These are phyloP conservation scores for Andrena chrysosceles DNA, from an alignment of 2,888 invertebrate genomes.

Conservation along the genomic window DNA sequence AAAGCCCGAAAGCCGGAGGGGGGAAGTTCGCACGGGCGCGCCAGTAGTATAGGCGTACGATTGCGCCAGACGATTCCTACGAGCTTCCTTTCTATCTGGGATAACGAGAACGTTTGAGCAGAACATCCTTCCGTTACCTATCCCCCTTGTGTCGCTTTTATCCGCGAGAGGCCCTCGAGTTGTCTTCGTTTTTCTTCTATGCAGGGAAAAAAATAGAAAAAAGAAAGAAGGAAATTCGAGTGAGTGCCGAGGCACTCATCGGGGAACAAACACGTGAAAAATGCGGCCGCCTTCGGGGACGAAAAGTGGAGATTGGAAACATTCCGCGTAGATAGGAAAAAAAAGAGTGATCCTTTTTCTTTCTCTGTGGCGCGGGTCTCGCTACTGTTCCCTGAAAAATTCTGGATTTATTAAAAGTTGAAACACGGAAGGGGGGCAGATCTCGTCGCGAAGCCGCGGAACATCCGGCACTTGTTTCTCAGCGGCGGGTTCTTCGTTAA, in stretches of 20 bases:
- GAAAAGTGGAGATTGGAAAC: slow-evolving; percentile 11
- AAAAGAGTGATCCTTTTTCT: slow-evolving; percentile 6
- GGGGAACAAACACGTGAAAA: slow-evolving; percentile 32
- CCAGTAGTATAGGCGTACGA: slow-evolving; percentile 7
- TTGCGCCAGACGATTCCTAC: slow-evolving; percentile 3
- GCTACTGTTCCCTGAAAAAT: slow-evolving; percentile 8
- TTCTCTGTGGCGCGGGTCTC: slow-evolving; percentile 6
- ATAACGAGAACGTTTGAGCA: slow-evolving; percentile 34
- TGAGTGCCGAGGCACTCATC: slow-evolving; percentile 28
- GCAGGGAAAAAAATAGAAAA: not conserved
- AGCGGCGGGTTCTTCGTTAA: not conserved
- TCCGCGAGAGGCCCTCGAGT: slow-evolving; percentile 29
- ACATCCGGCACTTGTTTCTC: not conserved
- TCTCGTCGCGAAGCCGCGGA: not conserved
- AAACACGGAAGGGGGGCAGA: not conserved
- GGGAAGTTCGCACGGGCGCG: slow-evolving; percentile 1
- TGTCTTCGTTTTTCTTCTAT: not conserved
- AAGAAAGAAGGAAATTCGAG: slow-evolving; percentile 31
- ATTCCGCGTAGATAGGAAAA: slow-evolving; percentile 14
- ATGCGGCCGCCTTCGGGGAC: slow-evolving; percentile 4
- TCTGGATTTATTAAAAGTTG: slow-evolving; percentile 35
- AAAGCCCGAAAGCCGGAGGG: no score
- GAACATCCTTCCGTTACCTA: slow-evolving; percentile 1
- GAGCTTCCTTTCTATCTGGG: not conserved
- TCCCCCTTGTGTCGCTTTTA: slow-evolving; percentile 33